Conservation (phyloP, 1,140 invertebrate genomes). For the Nebria ingens region DNA sequence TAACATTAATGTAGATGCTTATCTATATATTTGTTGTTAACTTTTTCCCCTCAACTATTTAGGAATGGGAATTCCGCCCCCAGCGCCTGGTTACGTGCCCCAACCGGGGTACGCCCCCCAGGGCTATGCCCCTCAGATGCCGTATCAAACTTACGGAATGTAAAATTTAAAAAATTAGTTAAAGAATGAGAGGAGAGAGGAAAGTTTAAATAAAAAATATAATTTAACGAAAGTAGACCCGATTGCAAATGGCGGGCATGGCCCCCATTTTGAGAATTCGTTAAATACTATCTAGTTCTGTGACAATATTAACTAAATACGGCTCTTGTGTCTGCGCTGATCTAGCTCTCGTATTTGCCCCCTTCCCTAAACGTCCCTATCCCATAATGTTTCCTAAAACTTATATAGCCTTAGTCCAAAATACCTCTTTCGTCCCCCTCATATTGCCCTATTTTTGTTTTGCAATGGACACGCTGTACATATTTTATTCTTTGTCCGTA, state of each 20-base stretch:
- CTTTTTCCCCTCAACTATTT: too few relatives aligned
- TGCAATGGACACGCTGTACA: neutral
- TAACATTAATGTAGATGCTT: too few relatives aligned
- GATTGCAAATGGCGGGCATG: too few relatives aligned
- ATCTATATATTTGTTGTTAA: too few relatives aligned
- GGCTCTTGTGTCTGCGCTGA: slow-evolving; percentile 3
- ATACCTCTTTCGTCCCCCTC: too few relatives aligned
- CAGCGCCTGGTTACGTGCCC: slow-evolving; percentile 26
- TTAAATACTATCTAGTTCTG: slow-evolving; percentile 5
- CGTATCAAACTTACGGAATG: slow-evolving; percentile 64
- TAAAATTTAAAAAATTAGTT: slow-evolving; percentile 31
- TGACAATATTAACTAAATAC: slow-evolving; percentile 7
- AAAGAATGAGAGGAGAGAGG: slow-evolving; percentile 33
- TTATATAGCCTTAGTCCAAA: too few relatives aligned
- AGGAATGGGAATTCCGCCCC: slow-evolving; percentile 29
- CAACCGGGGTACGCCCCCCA: slow-evolving; percentile 39
- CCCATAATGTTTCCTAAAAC: too few relatives aligned
- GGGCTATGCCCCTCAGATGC: slow-evolving; percentile 47
- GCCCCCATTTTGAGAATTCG: too few relatives aligned
- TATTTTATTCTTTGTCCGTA: slow-evolving; percentile 3
- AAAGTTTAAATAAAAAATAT: neutral
- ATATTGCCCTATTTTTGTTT: too few relatives aligned
- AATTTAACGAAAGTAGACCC: neutral
- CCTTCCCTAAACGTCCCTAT: neutral
- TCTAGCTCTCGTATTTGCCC: slow-evolving; percentile 1